Evolutionary conservation across 2,797 vertebrate genomes (phyloP), one percentile per base, ranked within the genome.

Genomic region (Glyptemys insculpta): DNA sequence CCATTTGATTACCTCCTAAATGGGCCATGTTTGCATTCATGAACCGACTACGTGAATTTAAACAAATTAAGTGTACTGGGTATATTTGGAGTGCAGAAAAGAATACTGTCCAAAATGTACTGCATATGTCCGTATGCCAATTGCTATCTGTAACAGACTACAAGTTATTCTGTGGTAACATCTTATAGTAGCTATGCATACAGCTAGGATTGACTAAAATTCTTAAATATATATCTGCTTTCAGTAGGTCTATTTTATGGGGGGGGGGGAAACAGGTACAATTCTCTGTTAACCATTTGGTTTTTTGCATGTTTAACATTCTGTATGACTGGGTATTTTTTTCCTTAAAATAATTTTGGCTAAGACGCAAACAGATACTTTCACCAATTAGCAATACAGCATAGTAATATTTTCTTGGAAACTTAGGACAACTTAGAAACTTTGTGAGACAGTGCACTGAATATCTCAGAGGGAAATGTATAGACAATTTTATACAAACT

Each of bases 381-480:
- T 92, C 79, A 96, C 80, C 86, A 94, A 91, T 95, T 93, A 97
- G 88, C 95, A 97, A 97, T 79, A 96, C 8, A 97, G 88, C 81
- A 98, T 68, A 76, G 79, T 91, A 98, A 97, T 94, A 93, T 95
- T 87, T 96, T 91, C 97, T 97, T 88, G 89, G 79, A 93, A 97
- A 97, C 92, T 94, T 93, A 85, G 95, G 62, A 96, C 47, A 47
- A 47, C 92, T 97, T 97, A 94, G 47, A 47, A 47, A 47, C 47
- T 29, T 97, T 96, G 95, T 92, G 95, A 98, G 97, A 98, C 93
- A 91, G 95, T 93, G 96, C 88, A 94, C 96, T 96, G 83, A 87
- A 41, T 93, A 95, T 96, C 96, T 96, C 94, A 91, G 78, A 94
- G 91, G 98, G 96, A 98, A 98, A 96, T 92, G 95, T 89, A 90